Evolutionary conservation across 2,888 invertebrate genomes (phyloP), one percentile per base, ranked within the genome.

Genomic region (Leptinotarsa rubiginosa): DNA sequence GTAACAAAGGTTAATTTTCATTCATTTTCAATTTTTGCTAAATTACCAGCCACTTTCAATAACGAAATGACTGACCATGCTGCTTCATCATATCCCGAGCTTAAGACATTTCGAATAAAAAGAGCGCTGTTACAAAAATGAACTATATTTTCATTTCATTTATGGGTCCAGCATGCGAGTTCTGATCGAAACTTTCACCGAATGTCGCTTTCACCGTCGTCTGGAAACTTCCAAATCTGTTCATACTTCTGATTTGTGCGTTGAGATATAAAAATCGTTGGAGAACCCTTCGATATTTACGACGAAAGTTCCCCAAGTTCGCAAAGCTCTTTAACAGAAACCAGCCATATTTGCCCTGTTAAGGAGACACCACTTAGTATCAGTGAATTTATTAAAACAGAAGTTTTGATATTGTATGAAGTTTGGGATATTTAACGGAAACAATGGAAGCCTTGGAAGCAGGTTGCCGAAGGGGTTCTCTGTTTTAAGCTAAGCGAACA

Each of bases 261-360:
- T 31, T 41, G 31, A 62, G 22, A 62, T n/a, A 62, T n/a, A 41
- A 62, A 62, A 62, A 62, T 62, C 16, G n/a, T n/a, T 5, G n/a
- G 31, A 62, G 41, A 41, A 7, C 31, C 31, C 31, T 62, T 41
- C 31, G 41, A 62, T 62, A 62, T 62, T 62, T 62, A 62, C 62
- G 62, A 18, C 31, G n/a, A 31, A 62, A 62, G 31, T 62, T 62
- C 62, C n/a, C 1, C 15, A 16, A 41, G 16, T 41, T 13, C 31
- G 3, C 62, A 31, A 62, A 62, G 62, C 62, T 62, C 62, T n/a
- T 16, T 25, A 62, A 62, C n/a, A 62, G 16, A 62, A 62, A 31
- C 62, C 31, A n/a, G 62, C 5, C 25, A 31, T 16, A 25, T 62
- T 62, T 25, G 18, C 20, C 20, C 22, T 12, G 10, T 20, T 20